Evolutionary conservation across 2,113 vertebrate species (phyloP), one percentile per base, ranked within the genome.

Genomic region (Phylloscopus whistleri): DNA sequence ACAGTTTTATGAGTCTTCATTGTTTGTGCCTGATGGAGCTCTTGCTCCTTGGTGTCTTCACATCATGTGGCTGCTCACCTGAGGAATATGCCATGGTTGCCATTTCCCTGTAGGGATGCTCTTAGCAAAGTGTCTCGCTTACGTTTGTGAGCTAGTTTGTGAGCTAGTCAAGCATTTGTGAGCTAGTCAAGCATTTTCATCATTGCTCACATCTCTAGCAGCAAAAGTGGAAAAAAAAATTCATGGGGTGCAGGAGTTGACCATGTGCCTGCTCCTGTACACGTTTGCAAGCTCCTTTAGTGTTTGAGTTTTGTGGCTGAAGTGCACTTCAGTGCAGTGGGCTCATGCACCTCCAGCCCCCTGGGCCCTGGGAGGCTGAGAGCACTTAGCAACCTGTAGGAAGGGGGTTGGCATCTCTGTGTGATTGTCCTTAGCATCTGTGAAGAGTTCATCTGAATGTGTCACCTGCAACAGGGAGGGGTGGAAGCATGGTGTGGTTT

Each of bases 221-320:
- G 75, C 27, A 90, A 72, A 76, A 90, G 31, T 37, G 33, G 64
- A 37, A 85, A 63, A 41, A 58, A 39, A 14, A 53, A 37, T 10
- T 48, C 8, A 1, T 26, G 37, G 64, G 49, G 27, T 87, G 35
- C 27, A 52, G 14, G 68, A 72, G 55, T 11, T 74, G 28, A 58
- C 43, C 59, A 11, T 2, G 24, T 96, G 48, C 56, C 68, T 84
- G 33, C 44, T 72, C 76, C 74, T 41, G 13, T 35, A n/a, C 9
- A 1, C 0, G 0, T 67, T 63, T 94, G 55, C 43, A 86, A 23
- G 55, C 46, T 88, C 75, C 20, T 8, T 7, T 6, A 43, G 26
- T 58, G 64, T 75, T 88, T 92, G 63, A 80, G 49, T 74, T 52
- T 59, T 78, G 20, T 23, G 41, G 20, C 10, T 92, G 26, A 63